These are phyloP conservation scores for Acipenser ruthenus DNA, from an alignment of 2,797 vertebrate species.

Conservation along the genomic window DNA sequence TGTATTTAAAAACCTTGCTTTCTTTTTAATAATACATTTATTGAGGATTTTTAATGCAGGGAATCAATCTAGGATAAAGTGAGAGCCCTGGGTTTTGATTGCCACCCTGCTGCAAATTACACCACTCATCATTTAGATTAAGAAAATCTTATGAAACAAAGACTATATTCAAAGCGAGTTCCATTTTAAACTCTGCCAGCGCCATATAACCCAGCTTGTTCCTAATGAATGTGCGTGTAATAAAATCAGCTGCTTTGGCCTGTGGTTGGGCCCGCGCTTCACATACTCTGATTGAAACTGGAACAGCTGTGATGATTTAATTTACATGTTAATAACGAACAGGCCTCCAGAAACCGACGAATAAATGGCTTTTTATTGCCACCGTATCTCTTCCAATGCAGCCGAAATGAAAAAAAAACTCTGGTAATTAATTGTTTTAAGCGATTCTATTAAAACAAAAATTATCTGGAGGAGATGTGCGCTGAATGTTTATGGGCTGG, in stretches of 20 bases:
- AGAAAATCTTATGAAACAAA: background rate
- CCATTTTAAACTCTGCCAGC: background rate
- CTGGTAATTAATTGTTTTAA: slow-evolving; percentile 99
- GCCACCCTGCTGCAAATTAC: background rate
- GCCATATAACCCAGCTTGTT: slow-evolving; percentile 54
- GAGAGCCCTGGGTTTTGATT: background rate
- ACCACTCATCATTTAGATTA: background rate
- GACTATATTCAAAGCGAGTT: background rate
- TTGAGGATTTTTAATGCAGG: background rate
- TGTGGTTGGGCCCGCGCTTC: slow-evolving; percentile 68
- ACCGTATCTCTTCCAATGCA: slow-evolving; percentile 83
- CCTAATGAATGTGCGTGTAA: slow-evolving; percentile 85
- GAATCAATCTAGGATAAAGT: background rate
- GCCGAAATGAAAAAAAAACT: slow-evolving; percentile 72
- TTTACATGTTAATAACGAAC: slow-evolving; percentile 99
- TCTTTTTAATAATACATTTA: background rate
- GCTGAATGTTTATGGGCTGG: slow-evolving; percentile 66
- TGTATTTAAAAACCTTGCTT: background rate
- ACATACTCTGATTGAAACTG: slow-evolving; percentile 95
- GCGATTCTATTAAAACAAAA: slow-evolving; percentile 99
- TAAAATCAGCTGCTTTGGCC: slow-evolving; percentile 83
- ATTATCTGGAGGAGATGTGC: slow-evolving; percentile 78
- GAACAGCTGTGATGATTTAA: slow-evolving; percentile 99
- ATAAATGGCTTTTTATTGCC: slow-evolving; percentile 97
- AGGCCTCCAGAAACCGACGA: slow-evolving; percentile 95